Evolutionary conservation across 2,888 invertebrate genomes (phyloP).

Genomic region (Gymnoscelis rufifasciata): DNA sequence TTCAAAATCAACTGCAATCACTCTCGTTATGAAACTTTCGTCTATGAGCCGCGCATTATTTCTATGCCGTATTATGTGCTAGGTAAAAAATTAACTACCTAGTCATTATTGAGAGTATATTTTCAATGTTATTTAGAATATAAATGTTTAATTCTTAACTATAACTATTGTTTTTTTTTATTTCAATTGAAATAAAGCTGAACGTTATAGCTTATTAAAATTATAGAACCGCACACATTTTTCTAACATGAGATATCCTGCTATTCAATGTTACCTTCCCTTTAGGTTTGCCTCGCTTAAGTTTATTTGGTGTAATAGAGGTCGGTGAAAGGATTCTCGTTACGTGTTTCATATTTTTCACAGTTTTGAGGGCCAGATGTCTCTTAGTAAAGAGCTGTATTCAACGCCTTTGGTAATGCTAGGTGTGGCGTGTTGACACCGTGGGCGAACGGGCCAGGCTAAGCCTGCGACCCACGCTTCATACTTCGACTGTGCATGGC

Average conservation of each 20-base stretch:
- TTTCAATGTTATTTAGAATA: conserved; percentile 23
- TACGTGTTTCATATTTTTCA: too few species aligned
- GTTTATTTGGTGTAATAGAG: too few species aligned
- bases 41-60: conserved; percentile 40
- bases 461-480: conserved; percentile 53
- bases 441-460: conserved; percentile 61
- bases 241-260: too few species aligned
- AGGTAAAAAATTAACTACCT: conserved; percentile 38
- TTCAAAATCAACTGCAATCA: conserved; percentile 32
- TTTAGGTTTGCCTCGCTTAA: too few species aligned
- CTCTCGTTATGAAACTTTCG: conserved; percentile 31
- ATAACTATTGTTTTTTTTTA: neutral
- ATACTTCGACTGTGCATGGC: conserved; percentile 10
- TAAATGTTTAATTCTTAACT: too few species aligned
- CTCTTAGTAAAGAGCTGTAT: conserved; percentile 36
- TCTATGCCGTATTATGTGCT: conserved; percentile 49
- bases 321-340: too few species aligned
- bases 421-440: conserved; percentile 64
- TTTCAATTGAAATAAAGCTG: neutral
- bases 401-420: conserved; percentile 58
- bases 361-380: neutral
- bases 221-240: too few species aligned
- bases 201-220: too few species aligned
- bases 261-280: too few species aligned
- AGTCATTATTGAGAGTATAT: conserved; percentile 25